Percentiles rank a stretch among this genome's conserved stretches.
These are phyloP conservation scores for Numenius phaeopus DNA, from an alignment of 2,797 vertebrate genomes.

Conservation along the genomic window DNA sequence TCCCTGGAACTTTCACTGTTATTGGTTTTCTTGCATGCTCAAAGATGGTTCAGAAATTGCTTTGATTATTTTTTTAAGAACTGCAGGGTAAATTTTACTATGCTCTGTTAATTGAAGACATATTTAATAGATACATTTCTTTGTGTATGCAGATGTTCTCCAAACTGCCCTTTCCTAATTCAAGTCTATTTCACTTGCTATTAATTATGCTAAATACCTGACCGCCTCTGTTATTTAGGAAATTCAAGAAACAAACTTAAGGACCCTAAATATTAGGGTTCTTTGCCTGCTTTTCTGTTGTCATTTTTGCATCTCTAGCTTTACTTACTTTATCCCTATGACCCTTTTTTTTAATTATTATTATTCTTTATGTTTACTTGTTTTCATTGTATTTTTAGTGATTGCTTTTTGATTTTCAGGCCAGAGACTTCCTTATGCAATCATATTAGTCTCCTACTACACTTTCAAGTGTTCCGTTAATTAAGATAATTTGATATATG, in stretches of 20 bases:
- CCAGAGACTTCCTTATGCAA: conserved; percentile 7
- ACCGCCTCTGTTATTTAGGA: neutral
- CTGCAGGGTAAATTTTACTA: neutral
- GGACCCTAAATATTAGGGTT: accelerated
- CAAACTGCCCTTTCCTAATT: neutral
- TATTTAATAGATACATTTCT: neutral
- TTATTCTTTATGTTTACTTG: neutral
- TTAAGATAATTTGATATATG: conserved; percentile 35
- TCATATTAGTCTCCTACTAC: neutral
- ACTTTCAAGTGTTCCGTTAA: conserved; percentile 15
- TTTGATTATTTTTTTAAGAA: neutral
- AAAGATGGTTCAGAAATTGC: neutral
- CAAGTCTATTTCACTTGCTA: neutral
- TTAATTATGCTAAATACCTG: neutral
- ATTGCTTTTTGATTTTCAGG: neutral
- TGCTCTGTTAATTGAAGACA: neutral
- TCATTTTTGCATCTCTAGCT: neutral
- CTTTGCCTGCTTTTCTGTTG: neutral
- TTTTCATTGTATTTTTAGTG: neutral
- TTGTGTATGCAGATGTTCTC: neutral
- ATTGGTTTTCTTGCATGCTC: neutral
- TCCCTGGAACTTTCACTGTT: neutral
- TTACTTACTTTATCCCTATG: neutral
- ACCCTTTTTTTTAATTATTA: accelerated
- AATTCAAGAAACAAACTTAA: neutral